Evolutionary conservation across 2,113 vertebrate species (phyloP).

Genomic region (Dasyurus viverrinus): DNA sequence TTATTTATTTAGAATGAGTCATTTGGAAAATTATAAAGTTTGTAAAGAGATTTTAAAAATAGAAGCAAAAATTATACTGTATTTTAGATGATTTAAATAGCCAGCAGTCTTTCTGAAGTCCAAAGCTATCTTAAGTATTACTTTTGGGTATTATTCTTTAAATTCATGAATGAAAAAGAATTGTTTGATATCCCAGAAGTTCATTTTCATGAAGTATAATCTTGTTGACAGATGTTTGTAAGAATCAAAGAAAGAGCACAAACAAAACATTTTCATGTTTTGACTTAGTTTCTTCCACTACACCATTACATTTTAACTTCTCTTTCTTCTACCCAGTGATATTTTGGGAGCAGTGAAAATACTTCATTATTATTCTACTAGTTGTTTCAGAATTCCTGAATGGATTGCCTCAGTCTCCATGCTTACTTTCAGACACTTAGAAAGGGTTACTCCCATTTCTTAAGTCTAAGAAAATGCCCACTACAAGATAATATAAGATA

Average conservation of each 20-base stretch:
- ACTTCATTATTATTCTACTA: not conserved
- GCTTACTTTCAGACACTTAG: not conserved
- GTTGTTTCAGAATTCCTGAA: not conserved
- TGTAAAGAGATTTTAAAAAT: not conserved
- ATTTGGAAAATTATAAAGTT: not conserved
- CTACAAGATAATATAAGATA: not conserved
- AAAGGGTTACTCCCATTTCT: not conserved
- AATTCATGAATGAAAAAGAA: not conserved
- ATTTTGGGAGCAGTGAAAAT: not conserved
- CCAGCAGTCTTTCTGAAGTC: not conserved
- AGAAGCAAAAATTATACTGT: not conserved
- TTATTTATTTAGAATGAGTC: not conserved
- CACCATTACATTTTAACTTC: not conserved
- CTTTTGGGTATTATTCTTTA: not conserved
- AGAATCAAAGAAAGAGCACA: not conserved
- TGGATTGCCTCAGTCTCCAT: not conserved
- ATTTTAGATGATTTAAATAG: not conserved
- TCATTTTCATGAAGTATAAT: not conserved
- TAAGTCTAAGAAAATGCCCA: not conserved
- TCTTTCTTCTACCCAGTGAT: not conserved
- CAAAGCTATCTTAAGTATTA: not conserved
- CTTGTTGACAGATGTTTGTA: not conserved
- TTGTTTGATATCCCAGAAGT: not conserved
- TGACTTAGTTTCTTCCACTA: not conserved
- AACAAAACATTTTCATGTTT: not conserved